Evolutionary conservation across 1,140 invertebrate genomes (phyloP).

Genomic region (Leptonema lineaticorne): DNA sequence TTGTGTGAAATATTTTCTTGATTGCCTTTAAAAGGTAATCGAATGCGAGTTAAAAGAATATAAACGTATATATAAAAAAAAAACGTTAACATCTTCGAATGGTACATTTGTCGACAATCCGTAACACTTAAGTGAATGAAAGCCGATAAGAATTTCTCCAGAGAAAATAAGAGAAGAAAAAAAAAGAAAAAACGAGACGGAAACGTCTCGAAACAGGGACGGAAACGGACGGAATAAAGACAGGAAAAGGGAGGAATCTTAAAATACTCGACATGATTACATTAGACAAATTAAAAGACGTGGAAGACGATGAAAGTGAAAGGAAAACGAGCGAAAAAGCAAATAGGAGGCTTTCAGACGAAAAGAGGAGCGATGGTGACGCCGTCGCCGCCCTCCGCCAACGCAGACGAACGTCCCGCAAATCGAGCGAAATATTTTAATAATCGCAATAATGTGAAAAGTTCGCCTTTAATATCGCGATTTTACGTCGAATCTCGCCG

Average conservation of each 20-base stretch:
- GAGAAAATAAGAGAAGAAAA: too few species aligned
- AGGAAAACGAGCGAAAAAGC: neutral
- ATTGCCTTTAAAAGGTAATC: too few species aligned
- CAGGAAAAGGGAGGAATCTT: neutral
- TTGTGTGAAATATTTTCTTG: too few species aligned
- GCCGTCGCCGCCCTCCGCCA: too few species aligned
- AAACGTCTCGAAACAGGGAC: too few species aligned
- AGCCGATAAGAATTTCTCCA: too few species aligned
- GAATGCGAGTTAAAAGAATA: too few species aligned
- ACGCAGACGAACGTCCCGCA: too few species aligned
- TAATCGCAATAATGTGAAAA: neutral
- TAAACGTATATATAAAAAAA: too few species aligned
- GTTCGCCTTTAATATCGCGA: neutral
- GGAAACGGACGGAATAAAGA: too few species aligned
- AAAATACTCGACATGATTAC: conserved; percentile 15
- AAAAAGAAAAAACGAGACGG: too few species aligned
- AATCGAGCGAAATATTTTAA: neutral
- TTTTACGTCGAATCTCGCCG: neutral
- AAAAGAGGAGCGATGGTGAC: too few species aligned
- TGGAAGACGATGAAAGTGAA: neutral
- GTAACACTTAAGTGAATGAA: conserved; percentile 13
- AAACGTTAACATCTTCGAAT: conserved; percentile 4
- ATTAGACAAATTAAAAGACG: conserved; percentile 14
- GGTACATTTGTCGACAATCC: conserved; percentile 9
- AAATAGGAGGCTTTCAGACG: neutral